These are phyloP conservation scores for Prosopocoilus inquinatus DNA, from an alignment of 2,888 invertebrate genomes.

Conservation along the genomic window DNA sequence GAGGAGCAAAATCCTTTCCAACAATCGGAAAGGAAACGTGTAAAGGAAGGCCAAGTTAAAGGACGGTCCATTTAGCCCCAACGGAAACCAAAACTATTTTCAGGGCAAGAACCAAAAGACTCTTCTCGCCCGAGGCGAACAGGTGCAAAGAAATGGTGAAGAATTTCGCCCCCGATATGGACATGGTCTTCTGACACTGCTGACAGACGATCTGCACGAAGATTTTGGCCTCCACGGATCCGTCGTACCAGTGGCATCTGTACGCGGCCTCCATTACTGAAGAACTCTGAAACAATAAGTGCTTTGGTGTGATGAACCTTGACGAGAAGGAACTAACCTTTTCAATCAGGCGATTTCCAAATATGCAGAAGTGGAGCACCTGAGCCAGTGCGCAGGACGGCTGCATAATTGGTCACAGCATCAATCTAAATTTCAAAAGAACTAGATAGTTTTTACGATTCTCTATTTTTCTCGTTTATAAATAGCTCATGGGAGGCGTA, in stretches of 20 bases:
- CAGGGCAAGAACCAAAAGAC: slow-evolving; percentile 39
- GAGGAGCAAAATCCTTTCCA: too few relatives aligned
- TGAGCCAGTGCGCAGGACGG: slow-evolving; percentile 75
- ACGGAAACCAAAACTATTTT: not conserved
- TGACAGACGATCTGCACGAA: slow-evolving; percentile 90
- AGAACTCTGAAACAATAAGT: slow-evolving; percentile 63
- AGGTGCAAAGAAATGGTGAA: slow-evolving; percentile 85
- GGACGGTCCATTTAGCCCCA: too few relatives aligned
- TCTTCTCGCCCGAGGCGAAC: slow-evolving; percentile 85
- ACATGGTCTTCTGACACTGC: slow-evolving; percentile 86
- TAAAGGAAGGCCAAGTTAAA: too few relatives aligned
- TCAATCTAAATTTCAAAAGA: slow-evolving; percentile 57
- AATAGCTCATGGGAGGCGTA: not conserved
- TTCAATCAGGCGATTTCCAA: slow-evolving; percentile 82
- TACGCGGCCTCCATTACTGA: slow-evolving; percentile 91
- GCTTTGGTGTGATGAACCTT: too few relatives aligned
- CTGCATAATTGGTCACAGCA: slow-evolving; percentile 74
- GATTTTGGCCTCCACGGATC: slow-evolving; percentile 85
- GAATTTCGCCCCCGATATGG: slow-evolving; percentile 86
- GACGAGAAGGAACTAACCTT: slow-evolving; percentile 59
- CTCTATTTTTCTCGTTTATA: too few relatives aligned
- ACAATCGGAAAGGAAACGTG: too few relatives aligned
- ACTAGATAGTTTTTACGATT: too few relatives aligned
- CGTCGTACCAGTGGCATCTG: slow-evolving; percentile 88
- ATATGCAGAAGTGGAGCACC: slow-evolving; percentile 84